Evolutionary conservation across 2,888 invertebrate species (phyloP).

Genomic region (Himalopsyche japonica): DNA sequence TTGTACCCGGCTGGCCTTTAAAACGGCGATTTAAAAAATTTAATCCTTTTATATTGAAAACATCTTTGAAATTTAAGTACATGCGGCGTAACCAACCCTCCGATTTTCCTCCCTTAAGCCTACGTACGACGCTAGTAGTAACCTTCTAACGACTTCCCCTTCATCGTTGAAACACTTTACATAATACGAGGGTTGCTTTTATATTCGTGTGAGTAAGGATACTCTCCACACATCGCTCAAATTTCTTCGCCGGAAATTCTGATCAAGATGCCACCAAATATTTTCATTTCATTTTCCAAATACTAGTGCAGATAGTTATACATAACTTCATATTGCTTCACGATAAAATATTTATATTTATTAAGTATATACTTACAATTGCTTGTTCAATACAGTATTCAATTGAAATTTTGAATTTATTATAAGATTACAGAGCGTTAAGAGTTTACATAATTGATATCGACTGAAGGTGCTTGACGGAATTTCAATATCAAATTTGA

Average conservation of each 20-base stretch:
- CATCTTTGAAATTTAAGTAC: constrained; percentile 6
- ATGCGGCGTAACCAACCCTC: neutral
- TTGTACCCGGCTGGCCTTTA: neutral
- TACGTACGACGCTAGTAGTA: constrained; percentile 15
- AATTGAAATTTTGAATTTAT: too few species aligned
- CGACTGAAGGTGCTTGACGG: too few species aligned
- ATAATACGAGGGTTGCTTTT: constrained; percentile 12
- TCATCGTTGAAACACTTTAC: constrained; percentile 35
- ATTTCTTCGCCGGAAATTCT: neutral
- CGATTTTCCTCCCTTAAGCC: constrained; percentile 6
- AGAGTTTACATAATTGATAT: too few species aligned
- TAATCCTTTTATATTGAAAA: neutral
- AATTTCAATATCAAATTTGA: too few species aligned
- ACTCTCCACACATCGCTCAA: constrained; percentile 8
- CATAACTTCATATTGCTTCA: too few species aligned
- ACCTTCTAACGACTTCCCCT: constrained; percentile 38
- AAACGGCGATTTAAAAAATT: neutral
- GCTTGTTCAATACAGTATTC: too few species aligned
- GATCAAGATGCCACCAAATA: too few species aligned
- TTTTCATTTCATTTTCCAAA: too few species aligned
- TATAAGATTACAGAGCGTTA: too few species aligned
- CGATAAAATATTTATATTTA: too few species aligned
- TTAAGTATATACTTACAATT: too few species aligned
- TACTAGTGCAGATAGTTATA: too few species aligned
- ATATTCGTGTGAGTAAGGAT: constrained; percentile 10